phyloP scores from a whole-genome alignment of 2,888 invertebrate species.

The Pogonocherus hispidulus region DNA sequence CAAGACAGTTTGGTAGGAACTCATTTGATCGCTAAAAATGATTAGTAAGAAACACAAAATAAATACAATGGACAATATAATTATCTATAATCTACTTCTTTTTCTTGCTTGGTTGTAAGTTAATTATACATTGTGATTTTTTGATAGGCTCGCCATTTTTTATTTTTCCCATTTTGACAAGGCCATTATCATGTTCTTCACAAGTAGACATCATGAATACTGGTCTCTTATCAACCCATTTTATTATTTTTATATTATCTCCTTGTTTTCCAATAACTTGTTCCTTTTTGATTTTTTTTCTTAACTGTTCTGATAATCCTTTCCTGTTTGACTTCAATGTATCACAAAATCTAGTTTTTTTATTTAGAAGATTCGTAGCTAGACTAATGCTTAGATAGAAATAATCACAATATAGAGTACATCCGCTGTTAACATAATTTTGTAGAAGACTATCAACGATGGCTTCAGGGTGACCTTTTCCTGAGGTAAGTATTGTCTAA shows the following conservation, averaged over 20 bases:
- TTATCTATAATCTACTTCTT: slow-evolving; percentile 16
- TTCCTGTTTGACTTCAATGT: slow-evolving; percentile 1
- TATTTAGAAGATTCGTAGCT: not conserved
- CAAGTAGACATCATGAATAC: not conserved
- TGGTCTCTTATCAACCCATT: slow-evolving; percentile 7
- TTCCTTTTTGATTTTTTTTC: slow-evolving; percentile 8
- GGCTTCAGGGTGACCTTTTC: too few relatives aligned
- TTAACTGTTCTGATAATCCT: slow-evolving; percentile 4
- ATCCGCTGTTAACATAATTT: slow-evolving; percentile 1
- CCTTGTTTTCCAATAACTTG: slow-evolving; percentile 8
- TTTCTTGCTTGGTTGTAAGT: slow-evolving; percentile 14
- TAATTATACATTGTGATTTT: slow-evolving; percentile 12
- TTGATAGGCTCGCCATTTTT: slow-evolving; percentile 8
- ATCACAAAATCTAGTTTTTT: slow-evolving; percentile 1
- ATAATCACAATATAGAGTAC: slow-evolving; percentile 1
- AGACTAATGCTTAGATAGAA: not conserved
- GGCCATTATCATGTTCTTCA: not conserved
- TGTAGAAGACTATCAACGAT: not conserved
- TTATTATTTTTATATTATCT: not conserved
- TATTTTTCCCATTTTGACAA: not conserved
- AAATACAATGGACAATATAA: not conserved
- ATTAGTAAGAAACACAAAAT: not conserved
- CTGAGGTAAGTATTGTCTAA: too few relatives aligned
- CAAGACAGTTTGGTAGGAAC: slow-evolving; percentile 38
- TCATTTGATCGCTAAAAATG: slow-evolving; percentile 35